Evolutionary conservation across 2,113 vertebrate species (phyloP).

Genomic region (Felis catus): F.catus_Fca126_mat1.0 CM031413.1:33408501-33409000

Average conservation of each 20-base stretch:
- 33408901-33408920: background rate
- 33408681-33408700: background rate
- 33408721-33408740: background rate
- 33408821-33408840: slow-evolving; percentile 20
- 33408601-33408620: background rate
- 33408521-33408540: background rate
- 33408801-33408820: slow-evolving; percentile 44
- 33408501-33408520: background rate
- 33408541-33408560: background rate
- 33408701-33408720: slow-evolving; percentile 23
- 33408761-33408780: background rate
- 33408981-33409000: background rate
- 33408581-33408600: background rate
- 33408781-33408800: slow-evolving; percentile 55
- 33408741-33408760: background rate
- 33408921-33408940: background rate
- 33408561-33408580: background rate
- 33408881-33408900: background rate
- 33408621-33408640: background rate
- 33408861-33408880: background rate
- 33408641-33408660: background rate
- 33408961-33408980: background rate
- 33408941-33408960: background rate
- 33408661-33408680: background rate
- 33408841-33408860: background rate